These are phyloP conservation scores for Tarsius wallacei DNA, from an alignment of 2,797 vertebrate species.

Conservation along the genomic window DNA sequence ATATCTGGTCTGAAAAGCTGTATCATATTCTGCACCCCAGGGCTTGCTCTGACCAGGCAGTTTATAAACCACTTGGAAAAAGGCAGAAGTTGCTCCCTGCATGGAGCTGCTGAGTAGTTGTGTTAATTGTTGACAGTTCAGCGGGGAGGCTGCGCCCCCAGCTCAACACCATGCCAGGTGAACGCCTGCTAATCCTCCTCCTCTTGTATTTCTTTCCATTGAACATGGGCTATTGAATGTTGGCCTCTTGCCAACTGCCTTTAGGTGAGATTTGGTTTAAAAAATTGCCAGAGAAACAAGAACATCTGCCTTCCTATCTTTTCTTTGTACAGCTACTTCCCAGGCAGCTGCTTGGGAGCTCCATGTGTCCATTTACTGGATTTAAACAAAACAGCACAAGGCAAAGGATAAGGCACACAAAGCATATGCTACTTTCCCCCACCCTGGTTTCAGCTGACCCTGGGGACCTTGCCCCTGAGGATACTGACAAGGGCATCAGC, in stretches of 20 bases:
- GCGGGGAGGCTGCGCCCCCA: background rate
- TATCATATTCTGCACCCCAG: background rate
- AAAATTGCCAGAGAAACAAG: conserved; percentile 66
- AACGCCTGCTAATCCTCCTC: background rate
- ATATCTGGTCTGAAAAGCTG: background rate
- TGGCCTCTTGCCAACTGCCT: conserved; percentile 66
- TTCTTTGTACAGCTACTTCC: conserved; percentile 71
- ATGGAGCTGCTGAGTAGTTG: background rate
- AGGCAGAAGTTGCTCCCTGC: conserved; percentile 64
- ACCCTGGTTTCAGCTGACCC: background rate
- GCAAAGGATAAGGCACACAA: background rate
- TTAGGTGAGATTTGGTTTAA: conserved; percentile 38
- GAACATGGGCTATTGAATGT: background rate
- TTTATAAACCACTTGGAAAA: background rate
- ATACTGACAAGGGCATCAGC: background rate
- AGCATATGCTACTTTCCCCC: conserved; percentile 30
- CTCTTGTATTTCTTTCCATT: background rate
- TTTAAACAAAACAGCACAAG: conserved; percentile 53
- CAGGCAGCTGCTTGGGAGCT: conserved; percentile 46
- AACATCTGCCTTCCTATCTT: conserved; percentile 26
- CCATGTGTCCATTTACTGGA: conserved; percentile 77
- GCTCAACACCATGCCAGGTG: background rate
- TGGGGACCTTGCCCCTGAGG: background rate
- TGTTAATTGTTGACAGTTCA: background rate
- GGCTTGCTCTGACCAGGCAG: conserved; percentile 35